These are phyloP conservation scores for Bugula neritina DNA, from an alignment of 2,888 invertebrate genomes.

Conservation along the genomic window DNA sequence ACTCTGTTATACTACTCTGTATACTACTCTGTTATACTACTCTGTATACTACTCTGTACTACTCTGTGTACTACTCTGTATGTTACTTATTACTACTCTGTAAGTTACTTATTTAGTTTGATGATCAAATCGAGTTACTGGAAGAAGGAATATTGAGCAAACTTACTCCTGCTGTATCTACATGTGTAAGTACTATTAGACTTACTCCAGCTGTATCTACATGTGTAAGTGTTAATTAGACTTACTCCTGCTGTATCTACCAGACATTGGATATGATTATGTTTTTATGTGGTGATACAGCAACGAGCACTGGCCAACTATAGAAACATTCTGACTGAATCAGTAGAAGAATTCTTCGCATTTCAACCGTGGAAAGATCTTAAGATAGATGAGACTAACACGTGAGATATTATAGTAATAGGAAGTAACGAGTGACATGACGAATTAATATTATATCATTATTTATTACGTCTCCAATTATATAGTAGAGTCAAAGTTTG, in stretches of 20 bases:
- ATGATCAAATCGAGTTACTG: background rate
- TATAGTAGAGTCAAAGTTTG: too few relatives aligned
- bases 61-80: too few relatives aligned
- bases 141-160: background rate
- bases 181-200: background rate
- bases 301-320: background rate
- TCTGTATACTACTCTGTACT: too few relatives aligned
- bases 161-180: background rate
- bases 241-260: background rate
- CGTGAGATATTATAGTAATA: too few relatives aligned
- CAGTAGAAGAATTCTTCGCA: constrained; percentile 6
- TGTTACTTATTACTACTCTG: too few relatives aligned
- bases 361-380: constrained; percentile 21
- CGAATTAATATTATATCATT: too few relatives aligned
- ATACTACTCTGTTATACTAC: too few relatives aligned
- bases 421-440: too few relatives aligned
- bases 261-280: too few relatives aligned
- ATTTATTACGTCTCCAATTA: too few relatives aligned
- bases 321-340: background rate
- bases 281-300: background rate
- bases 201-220: background rate
- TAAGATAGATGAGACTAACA: background rate
- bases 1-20: too few relatives aligned
- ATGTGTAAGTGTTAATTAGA: background rate
- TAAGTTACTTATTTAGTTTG: background rate